A percentile compares a stretch with the other conserved stretches of the same genome.
phyloP scores from a whole-genome alignment of 2,113 vertebrate species.

The Azemiops feae region DNA sequence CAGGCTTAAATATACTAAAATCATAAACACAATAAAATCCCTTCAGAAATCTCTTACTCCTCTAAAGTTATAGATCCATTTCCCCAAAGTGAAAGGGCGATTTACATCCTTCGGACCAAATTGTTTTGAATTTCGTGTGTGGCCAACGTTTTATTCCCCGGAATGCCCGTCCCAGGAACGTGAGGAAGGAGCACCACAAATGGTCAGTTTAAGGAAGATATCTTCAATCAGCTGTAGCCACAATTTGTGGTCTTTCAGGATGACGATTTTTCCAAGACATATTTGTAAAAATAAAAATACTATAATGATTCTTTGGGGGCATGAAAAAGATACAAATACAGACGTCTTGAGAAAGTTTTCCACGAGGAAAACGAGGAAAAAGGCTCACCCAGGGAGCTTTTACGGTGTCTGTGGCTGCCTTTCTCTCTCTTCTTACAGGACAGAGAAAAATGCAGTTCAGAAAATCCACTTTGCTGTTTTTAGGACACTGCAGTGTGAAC shows the following conservation, averaged over 20 bases:
- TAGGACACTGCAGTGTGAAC: neutral
- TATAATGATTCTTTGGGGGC: neutral
- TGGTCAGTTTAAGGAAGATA: neutral
- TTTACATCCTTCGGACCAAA: neutral
- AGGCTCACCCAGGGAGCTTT: neutral
- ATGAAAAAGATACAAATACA: neutral
- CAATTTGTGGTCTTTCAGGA: neutral
- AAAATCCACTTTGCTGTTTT: neutral
- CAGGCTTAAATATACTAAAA: too few relatives aligned
- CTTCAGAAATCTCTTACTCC: neutral
- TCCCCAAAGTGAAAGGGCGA: neutral
- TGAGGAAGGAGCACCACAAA: neutral
- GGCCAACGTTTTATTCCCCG: neutral
- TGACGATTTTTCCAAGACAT: neutral
- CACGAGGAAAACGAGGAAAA: neutral
- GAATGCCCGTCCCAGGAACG: neutral
- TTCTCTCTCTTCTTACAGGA: neutral
- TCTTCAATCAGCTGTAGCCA: neutral
- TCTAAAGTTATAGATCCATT: neutral
- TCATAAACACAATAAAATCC: too few relatives aligned
- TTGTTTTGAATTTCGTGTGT: neutral
- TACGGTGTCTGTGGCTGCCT: neutral
- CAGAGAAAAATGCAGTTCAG: neutral
- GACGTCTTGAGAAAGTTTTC: neutral
- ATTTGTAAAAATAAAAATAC: neutral